Evolutionary conservation across 2,888 invertebrate genomes (phyloP), one percentile per base, ranked within the genome.

Genomic region (Chrysodeixis includens): DNA sequence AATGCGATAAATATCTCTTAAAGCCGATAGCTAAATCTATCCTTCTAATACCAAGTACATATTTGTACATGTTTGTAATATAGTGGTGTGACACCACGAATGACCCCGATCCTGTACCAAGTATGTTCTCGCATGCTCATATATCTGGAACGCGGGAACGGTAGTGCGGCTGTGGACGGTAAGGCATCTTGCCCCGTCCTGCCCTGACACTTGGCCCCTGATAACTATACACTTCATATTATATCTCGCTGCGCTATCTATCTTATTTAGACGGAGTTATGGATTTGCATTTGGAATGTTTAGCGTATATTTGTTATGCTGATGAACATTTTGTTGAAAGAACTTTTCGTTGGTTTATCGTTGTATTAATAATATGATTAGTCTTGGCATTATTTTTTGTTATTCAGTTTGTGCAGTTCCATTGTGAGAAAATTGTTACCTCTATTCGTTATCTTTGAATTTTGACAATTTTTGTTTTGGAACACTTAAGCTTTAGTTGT

Each of bases 141-240:
- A 83, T 88, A 92, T 93, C 92, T 93, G 86, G 93, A 92, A 93
- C 93, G 93, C 93, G 93, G 91, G 93, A 93, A 92, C 91, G 88
- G 90, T 88, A 90, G 90, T 89, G 84, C 82, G 79, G 82, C 85
- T 81, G 81, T 81, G 87, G 87, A 87, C 88, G 86, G 88, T 83
- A 84, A 82, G 84, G 82, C 84, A 83, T 88, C 88, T 86, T 85
- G 88, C 86, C 89, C 86, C 83, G 87, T 88, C 86, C 88, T 86
- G 86, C 82, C 86, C 83, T 87, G 88, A 86, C 89, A 83, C 87
- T 86, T 88, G 87, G 82, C 88, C 88, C 82, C 80, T 83, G 80
- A 84, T 84, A 80, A 86, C 86, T 85, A 83, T 83, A 82, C 79
- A 82, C 82, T 82, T 82, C 72, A 82, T 86, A 83, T 78, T 76